Conservation (phyloP, 2,888 invertebrate genomes). For the Eueremaeus valkanovi region DNA sequence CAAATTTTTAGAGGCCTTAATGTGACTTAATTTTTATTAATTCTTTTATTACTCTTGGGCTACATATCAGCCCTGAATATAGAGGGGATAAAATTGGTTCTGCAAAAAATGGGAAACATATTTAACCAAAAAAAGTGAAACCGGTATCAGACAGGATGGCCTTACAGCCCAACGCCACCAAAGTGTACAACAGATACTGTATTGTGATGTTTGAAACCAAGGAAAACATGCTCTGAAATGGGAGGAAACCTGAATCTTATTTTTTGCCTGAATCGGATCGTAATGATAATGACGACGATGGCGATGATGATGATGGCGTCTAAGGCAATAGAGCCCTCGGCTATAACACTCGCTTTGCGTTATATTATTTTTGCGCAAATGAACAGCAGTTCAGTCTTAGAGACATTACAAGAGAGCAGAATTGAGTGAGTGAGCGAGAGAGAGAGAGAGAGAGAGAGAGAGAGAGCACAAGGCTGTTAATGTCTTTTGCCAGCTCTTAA, state of each 20-base stretch:
- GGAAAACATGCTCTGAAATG: constrained; percentile 34
- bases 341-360: constrained; percentile 22
- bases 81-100: background rate
- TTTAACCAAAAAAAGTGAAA: constrained; percentile 32
- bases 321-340: constrained; percentile 23
- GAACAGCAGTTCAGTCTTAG: background rate
- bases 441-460: too few species aligned
- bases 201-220: constrained; percentile 25
- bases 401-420: constrained; percentile 18
- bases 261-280: constrained; percentile 33
- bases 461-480: constrained; percentile 29
- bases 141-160: constrained; percentile 36
- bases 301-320: constrained; percentile 32
- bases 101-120: constrained; percentile 3
- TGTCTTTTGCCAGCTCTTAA: constrained; percentile 32
- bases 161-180: background rate
- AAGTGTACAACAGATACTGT: constrained; percentile 1
- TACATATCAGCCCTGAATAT: background rate
- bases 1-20: background rate
- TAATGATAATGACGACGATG: constrained; percentile 36
- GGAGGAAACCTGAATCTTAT: constrained; percentile 33
- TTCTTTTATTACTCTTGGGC: background rate
- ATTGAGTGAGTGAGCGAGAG: background rate
- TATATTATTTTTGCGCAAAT: constrained; percentile 23
- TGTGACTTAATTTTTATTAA: background rate